Evolutionary conservation across 2,113 vertebrate species (phyloP).

Genomic region (Brachionichthys hirsutus): DNA sequence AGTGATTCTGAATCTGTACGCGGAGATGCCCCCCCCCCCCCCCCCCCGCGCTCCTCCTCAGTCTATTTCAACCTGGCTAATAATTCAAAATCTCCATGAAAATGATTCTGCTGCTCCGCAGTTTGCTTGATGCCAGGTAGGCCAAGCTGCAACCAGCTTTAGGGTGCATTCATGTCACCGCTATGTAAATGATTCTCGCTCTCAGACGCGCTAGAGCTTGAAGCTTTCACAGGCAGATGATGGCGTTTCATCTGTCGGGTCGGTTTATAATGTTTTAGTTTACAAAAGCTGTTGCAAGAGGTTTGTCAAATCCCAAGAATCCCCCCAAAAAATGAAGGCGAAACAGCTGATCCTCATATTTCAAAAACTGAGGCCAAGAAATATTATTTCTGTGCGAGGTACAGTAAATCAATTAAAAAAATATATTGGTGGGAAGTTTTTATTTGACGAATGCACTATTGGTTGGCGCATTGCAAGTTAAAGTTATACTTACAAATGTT

Average conservation of each 20-base stretch:
- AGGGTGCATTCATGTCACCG: constrained; percentile 26
- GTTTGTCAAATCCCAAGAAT: not conserved
- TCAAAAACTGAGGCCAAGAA: not conserved
- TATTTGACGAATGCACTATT: no score
- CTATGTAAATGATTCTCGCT: constrained; percentile 9
- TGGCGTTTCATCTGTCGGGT: no score
- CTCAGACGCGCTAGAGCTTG: no score
- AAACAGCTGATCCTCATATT: not conserved
- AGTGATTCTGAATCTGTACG: constrained; percentile 57
- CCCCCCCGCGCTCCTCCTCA: constrained; percentile 24
- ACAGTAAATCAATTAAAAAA: no score
- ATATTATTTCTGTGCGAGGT: not conserved
- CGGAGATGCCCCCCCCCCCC: constrained; percentile 38
- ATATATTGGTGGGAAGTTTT: no score
- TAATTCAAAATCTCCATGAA: constrained; percentile 56
- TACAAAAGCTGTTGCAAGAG: no score
- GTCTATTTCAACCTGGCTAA: constrained; percentile 45
- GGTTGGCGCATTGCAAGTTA: no score
- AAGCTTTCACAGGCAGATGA: no score
- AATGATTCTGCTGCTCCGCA: constrained; percentile 37
- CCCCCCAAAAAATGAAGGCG: not conserved
- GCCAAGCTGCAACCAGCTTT: constrained; percentile 17
- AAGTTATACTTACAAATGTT: no score
- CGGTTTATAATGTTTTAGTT: no score
- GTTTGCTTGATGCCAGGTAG: constrained; percentile 36